phyloP scores from a whole-genome alignment of 2,888 invertebrate species.

The Dasypolia templi region DNA sequence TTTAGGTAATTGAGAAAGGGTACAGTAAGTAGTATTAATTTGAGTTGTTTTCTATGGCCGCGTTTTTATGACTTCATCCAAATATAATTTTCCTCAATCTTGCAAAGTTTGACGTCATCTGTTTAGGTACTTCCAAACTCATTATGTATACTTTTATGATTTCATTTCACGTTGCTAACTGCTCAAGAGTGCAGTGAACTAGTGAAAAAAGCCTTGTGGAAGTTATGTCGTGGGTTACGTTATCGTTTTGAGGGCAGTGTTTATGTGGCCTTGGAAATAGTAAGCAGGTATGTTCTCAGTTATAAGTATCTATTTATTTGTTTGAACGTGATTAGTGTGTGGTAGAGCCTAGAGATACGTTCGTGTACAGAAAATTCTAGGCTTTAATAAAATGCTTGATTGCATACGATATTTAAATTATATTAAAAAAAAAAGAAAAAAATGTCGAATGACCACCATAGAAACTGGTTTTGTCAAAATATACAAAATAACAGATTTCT shows the following conservation, averaged over 20 bases:
- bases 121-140: background rate
- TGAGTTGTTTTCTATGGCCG: background rate
- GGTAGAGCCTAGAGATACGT: background rate
- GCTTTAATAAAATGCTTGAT: background rate
- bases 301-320: background rate
- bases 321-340: background rate
- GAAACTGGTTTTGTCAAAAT: too few relatives aligned
- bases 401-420: too few relatives aligned
- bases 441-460: too few relatives aligned
- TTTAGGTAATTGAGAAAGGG: background rate
- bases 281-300: background rate
- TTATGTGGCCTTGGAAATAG: background rate
- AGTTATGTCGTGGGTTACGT: background rate
- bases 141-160: slow-evolving; percentile 13
- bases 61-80: slow-evolving; percentile 7
- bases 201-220: too few relatives aligned
- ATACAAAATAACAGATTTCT: too few relatives aligned
- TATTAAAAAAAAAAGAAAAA: too few relatives aligned
- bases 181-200: background rate
- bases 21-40: background rate
- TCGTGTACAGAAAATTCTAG: too few relatives aligned
- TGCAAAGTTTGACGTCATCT: slow-evolving; percentile 12
- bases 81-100: slow-evolving; percentile 17
- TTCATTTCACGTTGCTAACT: background rate
- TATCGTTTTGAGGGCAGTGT: background rate